These are phyloP conservation scores for Halcyon leucocephala DNA, from an alignment of 2,797 vertebrate genomes.

Conservation along the genomic window DNA sequence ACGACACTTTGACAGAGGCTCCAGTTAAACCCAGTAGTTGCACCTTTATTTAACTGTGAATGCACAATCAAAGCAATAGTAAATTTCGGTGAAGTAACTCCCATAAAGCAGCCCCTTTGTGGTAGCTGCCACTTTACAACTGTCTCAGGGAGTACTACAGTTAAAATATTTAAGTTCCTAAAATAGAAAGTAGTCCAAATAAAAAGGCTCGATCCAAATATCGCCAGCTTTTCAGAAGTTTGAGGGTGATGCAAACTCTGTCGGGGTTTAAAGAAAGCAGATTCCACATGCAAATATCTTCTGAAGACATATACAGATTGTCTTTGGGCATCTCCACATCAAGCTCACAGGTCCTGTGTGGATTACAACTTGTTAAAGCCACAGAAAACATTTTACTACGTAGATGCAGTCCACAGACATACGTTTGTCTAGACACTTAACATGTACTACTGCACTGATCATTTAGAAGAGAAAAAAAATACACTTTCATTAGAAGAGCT, in stretches of 20 bases:
- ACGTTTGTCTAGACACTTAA: neutral
- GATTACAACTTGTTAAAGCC: neutral
- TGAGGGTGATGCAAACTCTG: neutral
- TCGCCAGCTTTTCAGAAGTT: neutral
- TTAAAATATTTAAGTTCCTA: neutral
- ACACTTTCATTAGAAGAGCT: neutral
- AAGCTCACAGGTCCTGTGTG: neutral
- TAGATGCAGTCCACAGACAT: neutral
- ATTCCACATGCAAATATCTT: neutral
- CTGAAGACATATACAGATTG: fast-evolving
- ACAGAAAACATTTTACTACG: neutral
- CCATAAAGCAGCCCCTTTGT: neutral
- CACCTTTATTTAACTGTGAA: neutral
- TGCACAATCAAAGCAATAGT: neutral
- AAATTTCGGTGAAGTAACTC: neutral
- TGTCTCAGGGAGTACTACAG: neutral
- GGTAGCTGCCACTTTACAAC: neutral
- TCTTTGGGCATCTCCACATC: neutral
- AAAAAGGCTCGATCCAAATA: neutral
- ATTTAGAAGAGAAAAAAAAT: neutral
- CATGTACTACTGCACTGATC: neutral
- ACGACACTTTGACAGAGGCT: neutral
- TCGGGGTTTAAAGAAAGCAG: neutral
- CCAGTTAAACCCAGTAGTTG: neutral
- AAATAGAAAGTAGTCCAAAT: neutral